Conservation (phyloP, 2,797 vertebrate genomes). For the Hydrocynus forskahlii region DNA sequence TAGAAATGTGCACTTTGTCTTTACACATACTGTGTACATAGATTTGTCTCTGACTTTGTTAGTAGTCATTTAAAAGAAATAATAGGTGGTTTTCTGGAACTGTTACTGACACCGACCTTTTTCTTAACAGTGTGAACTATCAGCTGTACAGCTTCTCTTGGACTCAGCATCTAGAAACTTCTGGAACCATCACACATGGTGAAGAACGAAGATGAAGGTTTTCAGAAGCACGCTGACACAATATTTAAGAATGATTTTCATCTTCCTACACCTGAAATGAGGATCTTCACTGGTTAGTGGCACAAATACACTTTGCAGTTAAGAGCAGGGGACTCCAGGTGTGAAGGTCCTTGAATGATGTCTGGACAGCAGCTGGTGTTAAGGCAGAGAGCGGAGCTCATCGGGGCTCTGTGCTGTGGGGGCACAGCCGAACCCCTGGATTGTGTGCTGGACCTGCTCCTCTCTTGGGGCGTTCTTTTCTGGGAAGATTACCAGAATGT, state of each 20-base stretch:
- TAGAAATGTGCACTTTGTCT: no score
- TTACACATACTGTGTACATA: no score
- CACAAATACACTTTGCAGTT: neutral
- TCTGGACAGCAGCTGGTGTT: constrained; percentile 74
- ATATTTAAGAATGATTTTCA: neutral
- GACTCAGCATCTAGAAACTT: neutral
- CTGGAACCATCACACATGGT: neutral
- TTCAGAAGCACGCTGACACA: neutral
- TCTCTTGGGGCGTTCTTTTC: constrained; percentile 76
- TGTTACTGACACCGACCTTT: no score
- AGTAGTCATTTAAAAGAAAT: no score
- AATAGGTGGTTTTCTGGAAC: no score
- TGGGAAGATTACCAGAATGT: constrained; percentile 86
- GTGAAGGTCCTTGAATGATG: constrained; percentile 64
- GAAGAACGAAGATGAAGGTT: neutral
- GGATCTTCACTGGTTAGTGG: no score
- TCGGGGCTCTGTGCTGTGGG: constrained; percentile 75
- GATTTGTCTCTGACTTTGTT: no score
- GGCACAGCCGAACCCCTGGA: constrained; percentile 81
- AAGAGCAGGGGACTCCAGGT: neutral
- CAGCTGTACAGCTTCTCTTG: neutral
- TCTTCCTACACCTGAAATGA: neutral
- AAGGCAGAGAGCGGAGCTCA: constrained; percentile 77
- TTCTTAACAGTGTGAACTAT: no score
- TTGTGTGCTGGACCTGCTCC: constrained; percentile 80